phyloP scores from a whole-genome alignment of 2,888 invertebrate species.

The Parnassius apollo region DNA sequence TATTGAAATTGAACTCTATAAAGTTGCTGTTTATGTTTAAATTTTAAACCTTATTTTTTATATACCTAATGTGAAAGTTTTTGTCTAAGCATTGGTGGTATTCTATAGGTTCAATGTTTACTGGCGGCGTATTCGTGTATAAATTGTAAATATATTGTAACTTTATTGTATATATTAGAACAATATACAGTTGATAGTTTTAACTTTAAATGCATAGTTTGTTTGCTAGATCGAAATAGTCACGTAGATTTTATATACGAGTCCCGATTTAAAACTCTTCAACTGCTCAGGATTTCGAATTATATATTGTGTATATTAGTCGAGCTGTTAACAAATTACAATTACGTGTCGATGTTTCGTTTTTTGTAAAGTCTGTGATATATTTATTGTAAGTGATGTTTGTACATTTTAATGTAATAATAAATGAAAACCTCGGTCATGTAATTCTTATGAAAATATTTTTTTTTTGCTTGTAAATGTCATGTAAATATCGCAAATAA shows the following conservation, averaged over 20 bases:
- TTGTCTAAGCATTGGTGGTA: slow-evolving; percentile 25
- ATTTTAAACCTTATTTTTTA: no score
- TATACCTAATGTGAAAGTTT: no score
- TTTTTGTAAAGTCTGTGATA: slow-evolving; percentile 80
- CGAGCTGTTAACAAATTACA: slow-evolving; percentile 22
- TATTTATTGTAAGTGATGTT: slow-evolving; percentile 75
- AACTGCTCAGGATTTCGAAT: slow-evolving; percentile 35
- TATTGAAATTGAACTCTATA: no score
- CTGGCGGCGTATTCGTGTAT: slow-evolving; percentile 23
- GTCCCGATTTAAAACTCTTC: slow-evolving; percentile 31
- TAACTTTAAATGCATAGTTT: slow-evolving; percentile 41
- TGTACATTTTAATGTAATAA: slow-evolving; percentile 64
- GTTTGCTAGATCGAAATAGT: slow-evolving; percentile 58
- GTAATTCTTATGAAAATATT: slow-evolving; percentile 41
- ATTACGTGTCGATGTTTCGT: slow-evolving; percentile 47
- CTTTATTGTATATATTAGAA: slow-evolving; percentile 61
- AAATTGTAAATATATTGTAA: slow-evolving; percentile 46
- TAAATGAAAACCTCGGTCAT: slow-evolving; percentile 52
- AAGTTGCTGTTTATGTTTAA: no score
- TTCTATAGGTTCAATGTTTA: slow-evolving; percentile 16
- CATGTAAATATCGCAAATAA: slow-evolving; percentile 40
- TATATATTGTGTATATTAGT: slow-evolving; percentile 37
- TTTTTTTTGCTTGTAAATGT: slow-evolving; percentile 35
- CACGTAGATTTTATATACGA: slow-evolving; percentile 61
- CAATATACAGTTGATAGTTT: slow-evolving; percentile 37